phyloP scores from a whole-genome alignment of 1,140 invertebrate species.

The Apis dorsata region DNA sequence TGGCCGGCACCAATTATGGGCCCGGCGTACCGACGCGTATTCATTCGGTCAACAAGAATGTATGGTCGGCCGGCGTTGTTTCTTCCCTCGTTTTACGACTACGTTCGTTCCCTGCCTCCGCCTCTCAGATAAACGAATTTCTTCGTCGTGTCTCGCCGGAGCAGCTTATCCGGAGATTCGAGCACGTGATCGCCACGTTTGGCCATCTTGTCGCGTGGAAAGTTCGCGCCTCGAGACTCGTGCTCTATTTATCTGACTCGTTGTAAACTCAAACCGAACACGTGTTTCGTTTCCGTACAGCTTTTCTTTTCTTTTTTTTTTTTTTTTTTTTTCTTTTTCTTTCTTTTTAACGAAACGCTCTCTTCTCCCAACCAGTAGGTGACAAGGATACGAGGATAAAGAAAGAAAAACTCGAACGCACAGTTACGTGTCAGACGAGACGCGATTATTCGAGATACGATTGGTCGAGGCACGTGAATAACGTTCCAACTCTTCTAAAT shows the following conservation, averaged over 20 bases:
- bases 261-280: neutral
- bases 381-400: neutral
- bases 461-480: neutral
- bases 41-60: conserved; percentile 67
- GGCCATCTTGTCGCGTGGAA: conserved; percentile 14
- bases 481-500: no score
- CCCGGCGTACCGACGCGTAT: conserved; percentile 61
- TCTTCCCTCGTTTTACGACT: conserved; percentile 57
- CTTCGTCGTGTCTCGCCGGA: neutral
- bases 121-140: conserved; percentile 47
- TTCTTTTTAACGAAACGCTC: no score
- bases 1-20: conserved; percentile 63
- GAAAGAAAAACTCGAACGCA: neutral
- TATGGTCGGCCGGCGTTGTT: conserved; percentile 51
- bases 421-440: neutral
- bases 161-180: conserved; percentile 14
- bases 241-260: conserved; percentile 14
- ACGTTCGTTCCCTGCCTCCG: neutral
- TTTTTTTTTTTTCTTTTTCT: fast-evolving
- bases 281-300: neutral
- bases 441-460: neutral
- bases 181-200: conserved; percentile 36
- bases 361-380: neutral
- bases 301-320: neutral
- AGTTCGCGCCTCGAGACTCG: conserved; percentile 1